A percentile compares a stretch with the other conserved stretches of the same genome.
phyloP scores from a whole-genome alignment of 1,140 invertebrate genomes.

The Tyrophagus putrescentiae region DNA sequence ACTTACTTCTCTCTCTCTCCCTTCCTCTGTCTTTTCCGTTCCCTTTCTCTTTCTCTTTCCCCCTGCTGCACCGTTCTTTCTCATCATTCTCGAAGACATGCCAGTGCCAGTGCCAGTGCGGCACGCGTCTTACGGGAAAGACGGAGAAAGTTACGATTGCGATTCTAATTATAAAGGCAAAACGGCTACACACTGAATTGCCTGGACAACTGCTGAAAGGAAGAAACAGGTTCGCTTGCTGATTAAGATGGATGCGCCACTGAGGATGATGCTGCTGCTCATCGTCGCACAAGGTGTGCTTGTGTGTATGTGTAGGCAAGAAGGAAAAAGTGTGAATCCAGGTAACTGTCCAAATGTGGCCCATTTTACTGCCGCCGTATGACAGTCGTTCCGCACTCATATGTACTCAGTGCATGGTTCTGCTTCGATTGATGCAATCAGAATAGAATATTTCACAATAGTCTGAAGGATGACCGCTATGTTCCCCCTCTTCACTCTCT shows the following conservation, averaged over 20 bases:
- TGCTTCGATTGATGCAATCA: no score
- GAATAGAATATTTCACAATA: no score
- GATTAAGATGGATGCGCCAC: conserved; percentile 5
- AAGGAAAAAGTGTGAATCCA: conserved; percentile 2
- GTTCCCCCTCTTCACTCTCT: no score
- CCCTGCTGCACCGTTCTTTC: not conserved
- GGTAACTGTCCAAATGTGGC: not conserved
- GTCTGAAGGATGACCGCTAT: no score
- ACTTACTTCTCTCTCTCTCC: not conserved
- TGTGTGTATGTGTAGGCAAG: not conserved
- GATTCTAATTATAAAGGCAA: conserved; percentile 8
- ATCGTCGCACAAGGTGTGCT: not conserved
- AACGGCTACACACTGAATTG: not conserved
- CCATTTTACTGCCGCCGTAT: not conserved
- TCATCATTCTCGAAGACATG: not conserved
- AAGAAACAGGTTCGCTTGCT: conserved; percentile 3
- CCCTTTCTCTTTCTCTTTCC: not conserved
- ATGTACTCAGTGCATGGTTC: not conserved
- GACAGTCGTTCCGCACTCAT: not conserved
- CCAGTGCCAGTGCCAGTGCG: not conserved
- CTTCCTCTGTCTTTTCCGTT: not conserved
- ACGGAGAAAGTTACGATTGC: not conserved
- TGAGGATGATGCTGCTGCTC: no score
- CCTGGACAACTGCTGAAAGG: not conserved
- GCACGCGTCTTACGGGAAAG: not conserved